Conservation (phyloP, 2,888 invertebrate species). For the Drosophila setosimentum region DNA sequence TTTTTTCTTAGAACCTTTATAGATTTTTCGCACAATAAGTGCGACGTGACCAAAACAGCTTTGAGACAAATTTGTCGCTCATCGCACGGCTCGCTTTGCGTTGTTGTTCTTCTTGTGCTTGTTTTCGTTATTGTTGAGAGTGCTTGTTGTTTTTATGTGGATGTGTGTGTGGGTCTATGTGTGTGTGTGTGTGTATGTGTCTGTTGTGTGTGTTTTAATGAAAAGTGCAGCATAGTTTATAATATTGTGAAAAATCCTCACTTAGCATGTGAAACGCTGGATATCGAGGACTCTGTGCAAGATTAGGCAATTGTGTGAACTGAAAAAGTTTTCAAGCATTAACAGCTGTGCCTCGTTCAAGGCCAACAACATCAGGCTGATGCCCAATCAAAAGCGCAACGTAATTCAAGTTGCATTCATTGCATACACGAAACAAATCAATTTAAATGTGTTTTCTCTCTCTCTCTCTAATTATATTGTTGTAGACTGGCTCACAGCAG, state of each 20-base stretch:
- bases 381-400: constrained; percentile 71
- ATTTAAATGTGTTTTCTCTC: background rate
- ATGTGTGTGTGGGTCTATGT: too few relatives aligned
- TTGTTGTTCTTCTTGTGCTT: constrained; percentile 7
- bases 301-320: constrained; percentile 31
- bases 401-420: constrained; percentile 47
- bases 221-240: constrained; percentile 5
- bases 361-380: constrained; percentile 56
- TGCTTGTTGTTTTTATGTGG: constrained; percentile 11
- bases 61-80: constrained; percentile 28
- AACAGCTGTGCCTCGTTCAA: constrained; percentile 32
- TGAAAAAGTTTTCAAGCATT: constrained; percentile 1
- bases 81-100: constrained; percentile 18
- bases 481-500: constrained; percentile 65
- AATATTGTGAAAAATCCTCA: constrained; percentile 6
- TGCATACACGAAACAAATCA: background rate
- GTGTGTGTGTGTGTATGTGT: background rate
- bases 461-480: background rate
- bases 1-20: constrained; percentile 51
- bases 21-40: constrained; percentile 67
- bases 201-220: background rate
- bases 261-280: constrained; percentile 52
- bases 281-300: constrained; percentile 27
- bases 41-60: constrained; percentile 74
- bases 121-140: constrained; percentile 10